A percentile compares a stretch with the other conserved stretches of the same genome.
These are phyloP conservation scores for Notechis scutatus DNA, from an alignment of 2,113 vertebrate genomes.

Conservation along the genomic window DNA sequence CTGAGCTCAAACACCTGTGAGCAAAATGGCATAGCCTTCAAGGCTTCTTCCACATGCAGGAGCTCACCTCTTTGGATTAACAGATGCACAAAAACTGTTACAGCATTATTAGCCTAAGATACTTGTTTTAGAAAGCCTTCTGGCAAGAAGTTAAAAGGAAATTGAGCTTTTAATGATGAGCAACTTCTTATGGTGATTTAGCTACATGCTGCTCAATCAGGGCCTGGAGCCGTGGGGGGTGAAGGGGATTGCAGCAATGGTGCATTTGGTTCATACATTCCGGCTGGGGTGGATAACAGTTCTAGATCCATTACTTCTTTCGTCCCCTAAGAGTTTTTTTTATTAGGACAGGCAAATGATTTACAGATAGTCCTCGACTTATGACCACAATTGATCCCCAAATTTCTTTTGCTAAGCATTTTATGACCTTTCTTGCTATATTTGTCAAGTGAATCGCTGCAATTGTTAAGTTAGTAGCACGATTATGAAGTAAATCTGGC, in stretches of 20 bases:
- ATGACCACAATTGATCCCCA: background rate
- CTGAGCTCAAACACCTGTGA: constrained; percentile 34
- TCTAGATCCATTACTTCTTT: background rate
- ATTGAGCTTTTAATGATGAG: background rate
- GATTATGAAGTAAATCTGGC: background rate
- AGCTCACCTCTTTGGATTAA: constrained; percentile 27
- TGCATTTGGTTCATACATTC: background rate
- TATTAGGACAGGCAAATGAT: background rate
- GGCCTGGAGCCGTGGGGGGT: background rate
- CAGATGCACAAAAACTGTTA: constrained; percentile 23
- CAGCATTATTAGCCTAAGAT: constrained; percentile 27
- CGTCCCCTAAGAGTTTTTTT: background rate
- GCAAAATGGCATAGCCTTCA: constrained; percentile 26
- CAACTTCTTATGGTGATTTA: background rate
- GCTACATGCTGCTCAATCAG: background rate
- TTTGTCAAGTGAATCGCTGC: background rate
- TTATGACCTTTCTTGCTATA: background rate
- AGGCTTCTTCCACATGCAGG: constrained; percentile 9
- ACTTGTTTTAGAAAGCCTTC: background rate
- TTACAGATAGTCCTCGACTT: background rate
- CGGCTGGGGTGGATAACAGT: background rate
- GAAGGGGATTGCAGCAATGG: background rate
- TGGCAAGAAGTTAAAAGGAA: constrained; percentile 35
- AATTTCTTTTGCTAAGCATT: background rate
- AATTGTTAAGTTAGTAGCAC: background rate